Conservation (phyloP, 1,140 invertebrate genomes). For the Conopomorpha cramerella region DNA sequence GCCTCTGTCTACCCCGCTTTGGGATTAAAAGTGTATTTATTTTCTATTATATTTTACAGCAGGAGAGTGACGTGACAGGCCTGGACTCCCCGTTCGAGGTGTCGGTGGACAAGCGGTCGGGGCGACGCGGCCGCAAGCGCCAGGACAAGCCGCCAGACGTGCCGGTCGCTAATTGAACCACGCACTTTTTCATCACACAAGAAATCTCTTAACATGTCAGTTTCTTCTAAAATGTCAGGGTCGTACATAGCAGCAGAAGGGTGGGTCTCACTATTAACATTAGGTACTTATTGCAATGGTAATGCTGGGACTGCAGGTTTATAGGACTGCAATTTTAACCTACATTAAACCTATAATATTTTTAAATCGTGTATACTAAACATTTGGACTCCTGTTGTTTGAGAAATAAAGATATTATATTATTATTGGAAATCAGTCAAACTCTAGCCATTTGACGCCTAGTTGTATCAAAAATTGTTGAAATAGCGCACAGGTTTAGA, state of each 20-base stretch:
- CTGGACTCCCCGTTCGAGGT: constrained; percentile 61
- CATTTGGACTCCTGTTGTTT: too few species aligned
- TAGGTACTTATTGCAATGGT: neutral
- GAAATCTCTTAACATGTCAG: neutral
- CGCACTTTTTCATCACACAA: neutral
- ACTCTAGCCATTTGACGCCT: too few species aligned
- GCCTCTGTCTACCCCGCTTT: neutral
- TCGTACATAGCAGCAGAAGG: too few species aligned
- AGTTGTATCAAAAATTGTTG: too few species aligned
- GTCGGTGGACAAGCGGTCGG: constrained; percentile 62
- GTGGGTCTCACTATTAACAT: too few species aligned
- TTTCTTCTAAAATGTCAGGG: neutral
- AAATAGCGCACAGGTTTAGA: too few species aligned
- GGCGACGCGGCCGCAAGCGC: constrained; percentile 55
- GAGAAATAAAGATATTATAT: too few species aligned
- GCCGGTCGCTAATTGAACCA: constrained; percentile 17
- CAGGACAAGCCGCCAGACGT: constrained; percentile 50
- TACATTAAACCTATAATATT: too few species aligned
- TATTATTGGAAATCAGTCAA: too few species aligned
- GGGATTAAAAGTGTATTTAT: neutral
- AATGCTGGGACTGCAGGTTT: neutral
- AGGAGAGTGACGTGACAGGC: constrained; percentile 53
- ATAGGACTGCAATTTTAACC: too few species aligned
- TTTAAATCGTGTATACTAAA: too few species aligned
- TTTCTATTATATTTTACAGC: constrained; percentile 4